Evolutionary conservation across 2,797 vertebrate genomes (phyloP).

Genomic region (Macrochelys suwanniensis): DNA sequence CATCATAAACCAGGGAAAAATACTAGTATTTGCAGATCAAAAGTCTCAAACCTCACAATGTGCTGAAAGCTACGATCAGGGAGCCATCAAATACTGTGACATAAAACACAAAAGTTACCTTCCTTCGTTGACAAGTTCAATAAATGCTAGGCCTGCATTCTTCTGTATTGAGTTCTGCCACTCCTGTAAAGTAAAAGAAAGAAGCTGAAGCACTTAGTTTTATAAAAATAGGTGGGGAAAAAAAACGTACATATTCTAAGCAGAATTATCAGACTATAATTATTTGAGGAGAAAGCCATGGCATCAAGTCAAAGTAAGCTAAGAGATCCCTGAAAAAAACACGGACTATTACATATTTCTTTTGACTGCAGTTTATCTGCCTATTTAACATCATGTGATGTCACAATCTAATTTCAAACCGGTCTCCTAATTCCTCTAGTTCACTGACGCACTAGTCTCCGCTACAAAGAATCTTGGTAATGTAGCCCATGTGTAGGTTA

Average conservation of each 20-base stretch:
- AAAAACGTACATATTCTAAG: neutral
- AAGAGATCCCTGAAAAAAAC: neutral
- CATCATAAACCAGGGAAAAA: neutral
- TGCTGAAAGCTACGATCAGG: neutral
- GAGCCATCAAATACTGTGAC: neutral
- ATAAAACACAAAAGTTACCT: conserved; percentile 81
- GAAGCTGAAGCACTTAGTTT: neutral
- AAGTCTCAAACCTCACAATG: neutral
- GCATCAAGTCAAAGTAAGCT: neutral
- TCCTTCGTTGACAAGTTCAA: conserved; percentile 95
- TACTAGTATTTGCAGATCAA: neutral
- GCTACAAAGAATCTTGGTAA: neutral
- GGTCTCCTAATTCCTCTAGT: neutral
- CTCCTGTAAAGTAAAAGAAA: conserved; percentile 81
- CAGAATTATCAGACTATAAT: neutral
- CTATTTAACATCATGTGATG: neutral
- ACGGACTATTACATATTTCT: neutral
- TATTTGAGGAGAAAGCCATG: neutral
- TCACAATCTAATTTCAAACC: neutral
- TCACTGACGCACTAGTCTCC: neutral
- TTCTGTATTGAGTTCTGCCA: conserved; percentile 99
- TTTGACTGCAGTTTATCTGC: neutral
- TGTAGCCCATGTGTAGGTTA: neutral
- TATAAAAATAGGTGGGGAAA: neutral
- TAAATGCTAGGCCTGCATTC: conserved; percentile 94